phyloP scores from a whole-genome alignment of 2,797 vertebrate species.

The Toxotes lorentzi region DNA sequence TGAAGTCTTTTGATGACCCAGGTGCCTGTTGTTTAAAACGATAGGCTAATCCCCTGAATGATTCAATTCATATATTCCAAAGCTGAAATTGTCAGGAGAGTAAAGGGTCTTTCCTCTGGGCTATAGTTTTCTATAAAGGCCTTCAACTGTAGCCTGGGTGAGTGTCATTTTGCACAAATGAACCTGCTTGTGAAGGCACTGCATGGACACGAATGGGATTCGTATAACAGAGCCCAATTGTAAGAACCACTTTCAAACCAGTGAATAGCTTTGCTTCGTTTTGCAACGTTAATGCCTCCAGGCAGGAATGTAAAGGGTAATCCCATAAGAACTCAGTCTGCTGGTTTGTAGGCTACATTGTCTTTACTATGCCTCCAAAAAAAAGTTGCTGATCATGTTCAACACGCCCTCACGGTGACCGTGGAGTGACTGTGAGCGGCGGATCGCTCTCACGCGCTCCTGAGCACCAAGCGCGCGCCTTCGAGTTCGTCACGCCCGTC shows the following conservation, averaged over 20 bases:
- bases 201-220: neutral
- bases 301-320: neutral
- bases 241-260: conserved; percentile 1
- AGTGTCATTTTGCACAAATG: neutral
- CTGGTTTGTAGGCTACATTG: neutral
- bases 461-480: conserved; percentile 32
- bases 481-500: neutral
- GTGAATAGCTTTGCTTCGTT: neutral
- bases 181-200: neutral
- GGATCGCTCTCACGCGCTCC: conserved; percentile 36
- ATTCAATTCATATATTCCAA: neutral
- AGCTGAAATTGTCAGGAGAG: neutral
- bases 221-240: neutral
- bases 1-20: conserved; percentile 13
- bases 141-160: too few species aligned
- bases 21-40: conserved; percentile 23
- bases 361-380: neutral
- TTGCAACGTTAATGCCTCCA: neutral
- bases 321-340: neutral
- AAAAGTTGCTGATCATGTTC: too few species aligned
- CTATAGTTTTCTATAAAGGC: neutral
- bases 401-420: neutral
- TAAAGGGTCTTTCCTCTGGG: neutral
- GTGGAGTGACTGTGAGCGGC: conserved; percentile 9
- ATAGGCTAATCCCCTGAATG: conserved; percentile 10